Percentiles rank a stretch among this genome's conserved stretches.
Conservation (phyloP, 2,797 vertebrate genomes). For the Helarctos malayanus region DNA sequence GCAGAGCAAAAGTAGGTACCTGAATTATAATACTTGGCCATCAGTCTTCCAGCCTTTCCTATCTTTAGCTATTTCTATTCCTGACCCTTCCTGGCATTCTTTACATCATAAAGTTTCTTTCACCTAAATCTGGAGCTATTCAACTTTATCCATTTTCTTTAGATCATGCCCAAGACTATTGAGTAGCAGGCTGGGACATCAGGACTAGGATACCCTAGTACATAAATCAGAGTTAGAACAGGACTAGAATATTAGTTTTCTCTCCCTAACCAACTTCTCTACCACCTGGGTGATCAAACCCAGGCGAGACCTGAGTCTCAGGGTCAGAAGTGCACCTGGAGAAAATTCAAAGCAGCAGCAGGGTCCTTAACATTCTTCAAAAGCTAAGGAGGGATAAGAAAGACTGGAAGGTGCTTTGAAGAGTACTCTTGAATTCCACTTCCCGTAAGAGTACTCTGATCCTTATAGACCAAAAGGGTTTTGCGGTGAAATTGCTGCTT, state of each 20-base stretch:
- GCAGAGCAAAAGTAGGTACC: background rate
- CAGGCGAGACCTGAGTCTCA: slow-evolving; percentile 34
- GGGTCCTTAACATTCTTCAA: slow-evolving; percentile 60
- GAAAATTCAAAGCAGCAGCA: slow-evolving; percentile 69
- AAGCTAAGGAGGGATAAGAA: slow-evolving; percentile 69
- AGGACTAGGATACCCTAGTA: background rate
- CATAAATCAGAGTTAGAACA: background rate
- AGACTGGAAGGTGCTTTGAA: slow-evolving; percentile 77
- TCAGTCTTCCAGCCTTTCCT: background rate
- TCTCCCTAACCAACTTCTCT: slow-evolving; percentile 38
- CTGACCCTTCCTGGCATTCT: background rate
- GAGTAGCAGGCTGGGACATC: background rate
- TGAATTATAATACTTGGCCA: background rate
- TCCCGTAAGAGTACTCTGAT: slow-evolving; percentile 67
- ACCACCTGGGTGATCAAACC: slow-evolving; percentile 15
- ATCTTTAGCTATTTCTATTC: background rate
- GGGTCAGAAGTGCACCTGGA: slow-evolving; percentile 49
- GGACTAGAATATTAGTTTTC: background rate
- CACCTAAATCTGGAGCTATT: background rate
- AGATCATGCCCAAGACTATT: background rate
- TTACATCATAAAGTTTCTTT: slow-evolving; percentile 15
- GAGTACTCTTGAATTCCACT: slow-evolving; percentile 72
- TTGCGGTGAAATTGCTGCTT: slow-evolving; percentile 60
- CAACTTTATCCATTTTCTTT: slow-evolving; percentile 4
- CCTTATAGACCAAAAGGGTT: slow-evolving; percentile 60